A percentile compares a stretch with the other conserved stretches of the same genome.
Conservation (phyloP, 1,140 invertebrate species). For the Kradibia gibbosae region DNA sequence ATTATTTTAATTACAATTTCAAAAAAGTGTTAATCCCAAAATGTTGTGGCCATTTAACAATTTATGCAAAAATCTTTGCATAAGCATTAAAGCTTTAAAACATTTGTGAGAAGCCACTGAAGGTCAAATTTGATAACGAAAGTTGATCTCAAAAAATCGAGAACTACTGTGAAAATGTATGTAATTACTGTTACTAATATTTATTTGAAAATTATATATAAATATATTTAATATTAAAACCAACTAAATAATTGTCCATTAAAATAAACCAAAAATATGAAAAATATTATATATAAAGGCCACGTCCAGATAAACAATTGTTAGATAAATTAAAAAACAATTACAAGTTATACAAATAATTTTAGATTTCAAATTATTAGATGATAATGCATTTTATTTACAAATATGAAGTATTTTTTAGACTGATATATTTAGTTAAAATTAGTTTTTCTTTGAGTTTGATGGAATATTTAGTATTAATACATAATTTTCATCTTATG, state of each 20-base stretch:
- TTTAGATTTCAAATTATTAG: not conserved
- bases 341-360: constrained; percentile 15
- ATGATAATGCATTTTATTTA: not conserved
- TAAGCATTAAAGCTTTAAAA: no score
- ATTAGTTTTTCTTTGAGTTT: not conserved
- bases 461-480: no score
- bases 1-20: no score
- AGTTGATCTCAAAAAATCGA: not conserved
- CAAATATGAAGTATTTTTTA: not conserved
- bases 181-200: no score
- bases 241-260: not conserved
- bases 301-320: not conserved
- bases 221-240: no score
- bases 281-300: not conserved
- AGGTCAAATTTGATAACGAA: not conserved
- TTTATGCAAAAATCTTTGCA: no score
- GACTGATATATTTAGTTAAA: not conserved
- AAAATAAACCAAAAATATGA: no score
- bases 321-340: not conserved
- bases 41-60: no score
- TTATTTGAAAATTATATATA: no score
- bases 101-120: not conserved
- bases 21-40: no score
- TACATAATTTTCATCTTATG: no score
- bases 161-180: not conserved